Conservation (phyloP, 2,888 invertebrate genomes). For the Rhamphomyia laevipes region DNA sequence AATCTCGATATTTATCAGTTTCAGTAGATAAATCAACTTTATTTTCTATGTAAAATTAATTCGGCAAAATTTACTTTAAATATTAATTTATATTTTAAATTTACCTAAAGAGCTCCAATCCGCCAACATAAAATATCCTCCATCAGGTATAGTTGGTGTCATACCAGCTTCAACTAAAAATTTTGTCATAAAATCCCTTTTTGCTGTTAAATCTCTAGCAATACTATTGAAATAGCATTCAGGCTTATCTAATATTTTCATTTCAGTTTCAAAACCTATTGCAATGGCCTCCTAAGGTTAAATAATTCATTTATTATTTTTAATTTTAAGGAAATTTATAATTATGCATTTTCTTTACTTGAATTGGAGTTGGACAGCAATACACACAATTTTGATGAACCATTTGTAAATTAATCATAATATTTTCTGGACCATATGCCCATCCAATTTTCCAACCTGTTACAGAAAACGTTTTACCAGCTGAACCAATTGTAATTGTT, state of each 20-base stretch:
- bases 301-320: neutral
- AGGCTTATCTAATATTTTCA: conserved; percentile 51
- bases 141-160: conserved; percentile 85
- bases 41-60: conserved; percentile 37
- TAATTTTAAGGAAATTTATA: neutral
- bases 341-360: conserved; percentile 38
- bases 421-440: conserved; percentile 78
- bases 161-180: conserved; percentile 70
- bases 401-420: conserved; percentile 70
- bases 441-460: conserved; percentile 97
- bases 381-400: conserved; percentile 94
- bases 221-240: conserved; percentile 77
- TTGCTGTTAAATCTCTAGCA: conserved; percentile 58
- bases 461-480: conserved; percentile 95
- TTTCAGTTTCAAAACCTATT: conserved; percentile 74
- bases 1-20: conserved; percentile 66
- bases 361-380: conserved; percentile 79
- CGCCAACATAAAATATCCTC: conserved; percentile 94
- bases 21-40: conserved; percentile 60
- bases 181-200: conserved; percentile 68
- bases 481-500: conserved; percentile 92
- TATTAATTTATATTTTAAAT: conserved; percentile 12
- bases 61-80: neutral
- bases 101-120: conserved; percentile 73
- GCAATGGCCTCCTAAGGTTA: conserved; percentile 77